Evolutionary conservation across 2,797 vertebrate species (phyloP).

Genomic region (Falco novaeseelandiae): DNA sequence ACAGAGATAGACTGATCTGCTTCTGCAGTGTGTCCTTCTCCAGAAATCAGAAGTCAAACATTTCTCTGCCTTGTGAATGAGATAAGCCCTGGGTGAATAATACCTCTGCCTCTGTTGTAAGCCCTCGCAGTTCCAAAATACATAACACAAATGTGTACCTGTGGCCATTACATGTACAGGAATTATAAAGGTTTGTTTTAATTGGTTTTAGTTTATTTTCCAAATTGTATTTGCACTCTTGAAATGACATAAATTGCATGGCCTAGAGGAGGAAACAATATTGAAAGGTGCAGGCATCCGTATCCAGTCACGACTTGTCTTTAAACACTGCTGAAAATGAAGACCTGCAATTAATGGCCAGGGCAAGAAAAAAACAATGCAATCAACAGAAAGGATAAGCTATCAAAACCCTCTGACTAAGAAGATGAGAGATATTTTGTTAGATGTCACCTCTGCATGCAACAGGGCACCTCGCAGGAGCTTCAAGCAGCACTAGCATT

Average conservation of each 20-base stretch:
- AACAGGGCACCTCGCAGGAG: accelerated
- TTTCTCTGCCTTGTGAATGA: neutral
- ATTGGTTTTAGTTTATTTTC: neutral
- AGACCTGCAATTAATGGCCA: neutral
- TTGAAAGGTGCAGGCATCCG: neutral
- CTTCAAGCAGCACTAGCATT: accelerated
- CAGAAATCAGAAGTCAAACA: slow-evolving; percentile 30
- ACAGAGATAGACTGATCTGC: neutral
- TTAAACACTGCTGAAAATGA: neutral
- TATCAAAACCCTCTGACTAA: neutral
- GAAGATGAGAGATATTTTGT: neutral
- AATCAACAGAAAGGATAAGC: neutral
- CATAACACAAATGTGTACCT: neutral
- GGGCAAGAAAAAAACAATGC: neutral
- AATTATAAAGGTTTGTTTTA: neutral
- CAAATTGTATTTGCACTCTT: neutral
- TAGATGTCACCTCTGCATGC: neutral
- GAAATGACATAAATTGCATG: neutral
- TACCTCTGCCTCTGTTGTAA: neutral
- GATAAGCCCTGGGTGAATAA: slow-evolving; percentile 45
- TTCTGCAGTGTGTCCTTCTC: slow-evolving; percentile 8
- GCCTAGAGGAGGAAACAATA: neutral
- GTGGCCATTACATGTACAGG: neutral
- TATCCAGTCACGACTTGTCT: neutral
- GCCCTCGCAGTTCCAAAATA: neutral